Conservation (phyloP, 1,140 invertebrate genomes). For the Hypothenemus hampei region DNA sequence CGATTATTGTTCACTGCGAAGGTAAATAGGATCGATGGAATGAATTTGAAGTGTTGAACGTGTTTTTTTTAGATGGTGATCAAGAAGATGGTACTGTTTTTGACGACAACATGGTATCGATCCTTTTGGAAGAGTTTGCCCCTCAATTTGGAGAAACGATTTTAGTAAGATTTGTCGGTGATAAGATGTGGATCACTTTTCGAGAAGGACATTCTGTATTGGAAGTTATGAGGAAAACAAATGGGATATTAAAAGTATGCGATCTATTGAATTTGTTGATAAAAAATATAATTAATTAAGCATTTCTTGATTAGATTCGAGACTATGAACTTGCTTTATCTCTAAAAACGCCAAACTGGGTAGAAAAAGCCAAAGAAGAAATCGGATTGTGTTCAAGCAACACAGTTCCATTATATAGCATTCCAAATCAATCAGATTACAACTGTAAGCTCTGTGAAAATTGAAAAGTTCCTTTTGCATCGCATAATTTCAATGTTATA, state of each 20-base stretch:
- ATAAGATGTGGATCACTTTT: constrained; percentile 87
- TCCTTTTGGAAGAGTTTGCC: constrained; percentile 65
- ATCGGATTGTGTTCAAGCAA: constrained; percentile 78
- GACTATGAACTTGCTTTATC: constrained; percentile 64
- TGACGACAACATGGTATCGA: constrained; percentile 68
- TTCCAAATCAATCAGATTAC: constrained; percentile 38
- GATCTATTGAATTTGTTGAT: too few species aligned
- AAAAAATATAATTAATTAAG: too few species aligned
- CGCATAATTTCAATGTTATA: constrained; percentile 15
- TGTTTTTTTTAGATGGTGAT: constrained; percentile 29
- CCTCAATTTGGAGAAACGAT: constrained; percentile 82
- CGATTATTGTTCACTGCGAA: constrained; percentile 69
- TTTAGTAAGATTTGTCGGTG: constrained; percentile 83
- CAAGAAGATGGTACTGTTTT: constrained; percentile 49
- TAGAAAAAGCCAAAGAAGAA: constrained; percentile 72
- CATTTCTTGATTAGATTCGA: constrained; percentile 52
- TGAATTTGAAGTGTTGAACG: neutral
- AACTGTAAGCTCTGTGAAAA: constrained; percentile 39
- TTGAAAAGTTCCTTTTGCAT: neutral
- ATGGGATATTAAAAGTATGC: constrained; percentile 27
- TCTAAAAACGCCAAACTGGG: constrained; percentile 84
- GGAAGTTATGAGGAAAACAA: constrained; percentile 55
- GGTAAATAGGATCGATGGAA: constrained; percentile 6
- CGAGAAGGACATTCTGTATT: constrained; percentile 78
- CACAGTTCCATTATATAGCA: constrained; percentile 66